Evolutionary conservation across 2,888 invertebrate species (phyloP), one percentile per base, ranked within the genome.

Genomic region (Abscondita cerata): DNA sequence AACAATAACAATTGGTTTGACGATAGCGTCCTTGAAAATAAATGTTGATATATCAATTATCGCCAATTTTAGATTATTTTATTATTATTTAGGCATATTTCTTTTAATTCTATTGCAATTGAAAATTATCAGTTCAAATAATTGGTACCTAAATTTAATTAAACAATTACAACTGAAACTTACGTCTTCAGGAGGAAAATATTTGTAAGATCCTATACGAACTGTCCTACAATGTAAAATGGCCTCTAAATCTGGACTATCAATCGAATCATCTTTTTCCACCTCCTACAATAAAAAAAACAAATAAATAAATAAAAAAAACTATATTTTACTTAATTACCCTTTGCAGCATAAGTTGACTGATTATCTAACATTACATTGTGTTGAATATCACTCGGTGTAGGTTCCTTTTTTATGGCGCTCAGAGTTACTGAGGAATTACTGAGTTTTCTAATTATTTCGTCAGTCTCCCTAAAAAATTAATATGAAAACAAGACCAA

Each of bases 201-300:
- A 91, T 81, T 90, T 89, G 77, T 93, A 92, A 12, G 93, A 92
- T 36, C 96, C 95, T 76, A 96, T 89, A 67, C 95, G 85, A 57
- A 95, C 87, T 15, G 91, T 90, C 68, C 92, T 85, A 78, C 94
- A 94, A 61, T 68, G 62, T 15, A 80, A 53, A 1, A 67, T 58
- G 15, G 68, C 64, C 38, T 40, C 33, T 20, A 62, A 20, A n/a
- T 64, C 59, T 9, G 33, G 53, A 25, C 36, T 25, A 13, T 57
- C 57, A 9, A 18, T 20, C 1, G 54, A 47, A 38, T 70, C 68
- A 20, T 70, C 68, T 53, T 68, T n/a, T 68, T 4, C 60, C 63
- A 56, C 59, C 63, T 52, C 64, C 70, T 70, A 33, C 13, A 52
- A 51, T 12, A 52, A 51, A 16, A 34, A 18, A 16, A n/a, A 50